Conservation (phyloP, 2,888 invertebrate species). For the Ypsolopha scabrella region DNA sequence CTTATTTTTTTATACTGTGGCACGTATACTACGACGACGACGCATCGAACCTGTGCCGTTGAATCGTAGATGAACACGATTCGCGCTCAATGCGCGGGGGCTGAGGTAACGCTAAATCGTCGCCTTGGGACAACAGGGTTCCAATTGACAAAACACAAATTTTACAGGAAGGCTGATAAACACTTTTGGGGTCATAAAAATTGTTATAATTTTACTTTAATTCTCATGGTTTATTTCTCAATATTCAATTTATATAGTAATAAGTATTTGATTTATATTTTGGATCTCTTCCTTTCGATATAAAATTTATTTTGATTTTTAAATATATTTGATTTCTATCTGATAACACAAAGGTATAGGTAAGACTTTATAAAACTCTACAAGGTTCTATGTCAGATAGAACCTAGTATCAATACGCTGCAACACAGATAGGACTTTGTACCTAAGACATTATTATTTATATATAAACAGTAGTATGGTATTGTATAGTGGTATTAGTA, state of each 20-base stretch:
- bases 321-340: not conserved
- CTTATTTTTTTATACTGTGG: too few species aligned
- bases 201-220: not conserved
- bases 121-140: conserved; percentile 1
- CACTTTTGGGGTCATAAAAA: not conserved
- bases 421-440: not conserved
- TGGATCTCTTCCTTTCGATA: not conserved
- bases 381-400: not conserved
- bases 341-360: not conserved
- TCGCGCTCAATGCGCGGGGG: too few species aligned
- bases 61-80: too few species aligned
- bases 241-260: not conserved
- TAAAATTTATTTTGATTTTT: not conserved
- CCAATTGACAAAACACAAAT: not conserved
- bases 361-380: not conserved
- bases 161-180: not conserved
- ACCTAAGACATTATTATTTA: not conserved
- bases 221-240: not conserved
- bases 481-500: not conserved
- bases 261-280: not conserved
- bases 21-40: too few species aligned
- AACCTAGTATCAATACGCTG: not conserved
- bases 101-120: too few species aligned
- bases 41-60: too few species aligned
- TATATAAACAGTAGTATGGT: not conserved